Percentiles rank a stretch among this genome's conserved stretches.
These are phyloP conservation scores for Bactericera cockerelli DNA, from an alignment of 1,140 invertebrate genomes.

Conservation along the genomic window DNA sequence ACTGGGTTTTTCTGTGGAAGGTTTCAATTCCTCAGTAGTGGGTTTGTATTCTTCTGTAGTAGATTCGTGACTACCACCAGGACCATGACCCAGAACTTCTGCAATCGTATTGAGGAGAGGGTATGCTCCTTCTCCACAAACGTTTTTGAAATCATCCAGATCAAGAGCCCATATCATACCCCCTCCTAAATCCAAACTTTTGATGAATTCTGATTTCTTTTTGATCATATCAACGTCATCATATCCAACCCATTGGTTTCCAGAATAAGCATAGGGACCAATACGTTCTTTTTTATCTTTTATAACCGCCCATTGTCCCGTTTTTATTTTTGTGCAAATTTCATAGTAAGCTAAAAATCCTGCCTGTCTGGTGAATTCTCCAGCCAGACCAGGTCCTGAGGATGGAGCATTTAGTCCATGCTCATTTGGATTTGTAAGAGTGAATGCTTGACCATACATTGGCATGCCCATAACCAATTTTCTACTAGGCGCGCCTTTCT, in stretches of 20 bases:
- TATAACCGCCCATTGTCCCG: constrained; percentile 59
- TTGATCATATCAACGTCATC: constrained; percentile 67
- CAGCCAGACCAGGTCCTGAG: constrained; percentile 53
- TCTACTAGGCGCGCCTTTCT: constrained; percentile 56
- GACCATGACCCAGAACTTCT: constrained; percentile 39
- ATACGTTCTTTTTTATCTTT: constrained; percentile 56
- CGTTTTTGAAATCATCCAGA: constrained; percentile 36
- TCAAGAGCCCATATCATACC: constrained; percentile 82
- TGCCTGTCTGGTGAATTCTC: constrained; percentile 62
- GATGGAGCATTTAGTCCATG: constrained; percentile 58
- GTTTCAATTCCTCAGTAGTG: not conserved
- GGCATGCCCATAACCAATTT: constrained; percentile 81
- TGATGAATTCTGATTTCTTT: constrained; percentile 58
- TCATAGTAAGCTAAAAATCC: constrained; percentile 84
- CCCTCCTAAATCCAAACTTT: constrained; percentile 58
- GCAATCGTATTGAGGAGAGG: constrained; percentile 55
- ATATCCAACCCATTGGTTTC: constrained; percentile 76
- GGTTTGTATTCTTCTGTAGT: constrained; percentile 10
- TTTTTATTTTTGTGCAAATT: constrained; percentile 64
- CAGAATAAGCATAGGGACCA: constrained; percentile 73
- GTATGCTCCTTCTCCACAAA: constrained; percentile 56
- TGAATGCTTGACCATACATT: constrained; percentile 76
- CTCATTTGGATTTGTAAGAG: constrained; percentile 37
- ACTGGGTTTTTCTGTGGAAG: not conserved
- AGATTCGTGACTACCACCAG: constrained; percentile 10